Evolutionary conservation across 2,113 vertebrate genomes (phyloP).

Genomic region (Emberiza fucata): DNA sequence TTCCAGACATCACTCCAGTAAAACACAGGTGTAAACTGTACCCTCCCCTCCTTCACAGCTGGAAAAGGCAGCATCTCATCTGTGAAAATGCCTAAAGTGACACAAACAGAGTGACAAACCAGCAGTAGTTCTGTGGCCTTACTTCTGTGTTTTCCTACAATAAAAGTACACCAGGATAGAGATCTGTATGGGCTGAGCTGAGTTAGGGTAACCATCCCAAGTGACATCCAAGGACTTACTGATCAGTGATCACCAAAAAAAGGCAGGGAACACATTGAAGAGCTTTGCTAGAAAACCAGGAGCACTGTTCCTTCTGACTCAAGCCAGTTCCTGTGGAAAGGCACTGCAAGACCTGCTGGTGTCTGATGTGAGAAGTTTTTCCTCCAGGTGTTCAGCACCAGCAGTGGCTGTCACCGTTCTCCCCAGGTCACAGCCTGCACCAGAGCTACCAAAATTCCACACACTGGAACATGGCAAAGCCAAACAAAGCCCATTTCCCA

Average conservation of each 20-base stretch:
- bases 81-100: neutral
- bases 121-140: neutral
- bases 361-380: rapidly evolving
- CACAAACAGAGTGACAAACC: rapidly evolving
- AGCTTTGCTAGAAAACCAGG: neutral
- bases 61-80: neutral
- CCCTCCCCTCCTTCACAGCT: neutral
- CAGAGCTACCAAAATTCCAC: neutral
- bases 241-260: neutral
- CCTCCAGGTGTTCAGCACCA: neutral
- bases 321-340: neutral
- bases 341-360: rapidly evolving
- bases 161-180: neutral
- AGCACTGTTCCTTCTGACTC: neutral
- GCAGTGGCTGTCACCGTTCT: rapidly evolving
- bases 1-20: neutral
- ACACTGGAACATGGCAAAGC: rapidly evolving
- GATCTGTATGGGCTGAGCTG: neutral
- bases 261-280: neutral
- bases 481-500: neutral
- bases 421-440: rapidly evolving
- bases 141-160: neutral
- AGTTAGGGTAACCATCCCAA: neutral
- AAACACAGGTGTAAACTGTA: rapidly evolving
- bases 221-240: neutral